These are phyloP conservation scores for Micoletzkya japonica DNA, from an alignment of 2,888 invertebrate genomes.

Conservation along the genomic window DNA sequence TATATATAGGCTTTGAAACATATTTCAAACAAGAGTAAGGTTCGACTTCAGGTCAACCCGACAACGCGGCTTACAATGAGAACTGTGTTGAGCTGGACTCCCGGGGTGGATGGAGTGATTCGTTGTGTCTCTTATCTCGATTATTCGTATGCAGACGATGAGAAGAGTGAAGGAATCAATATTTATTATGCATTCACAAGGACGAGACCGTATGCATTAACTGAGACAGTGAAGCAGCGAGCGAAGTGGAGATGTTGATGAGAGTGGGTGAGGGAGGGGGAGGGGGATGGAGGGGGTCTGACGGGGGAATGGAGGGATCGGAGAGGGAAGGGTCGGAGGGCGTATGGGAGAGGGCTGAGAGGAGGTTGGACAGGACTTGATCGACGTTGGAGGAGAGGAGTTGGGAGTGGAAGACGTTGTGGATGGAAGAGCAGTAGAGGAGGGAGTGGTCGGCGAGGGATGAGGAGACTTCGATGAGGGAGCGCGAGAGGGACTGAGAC, in stretches of 20 bases:
- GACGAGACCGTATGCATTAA: constrained; percentile 16
- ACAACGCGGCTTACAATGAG: constrained; percentile 50
- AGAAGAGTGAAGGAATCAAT: not conserved
- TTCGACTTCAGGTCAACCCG: constrained; percentile 39
- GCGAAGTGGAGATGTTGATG: constrained; percentile 3
- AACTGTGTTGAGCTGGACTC: constrained; percentile 43
- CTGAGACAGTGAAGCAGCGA: constrained; percentile 20
- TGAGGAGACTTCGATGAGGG: not conserved
- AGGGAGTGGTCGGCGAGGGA: no score
- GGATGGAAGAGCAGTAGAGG: constrained; percentile 1
- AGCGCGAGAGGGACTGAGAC: not conserved
- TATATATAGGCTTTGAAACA: no score
- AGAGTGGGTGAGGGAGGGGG: constrained; percentile 3
- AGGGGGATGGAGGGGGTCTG: constrained; percentile 1
- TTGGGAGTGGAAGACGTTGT: constrained; percentile 25
- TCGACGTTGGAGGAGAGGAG: constrained; percentile 17
- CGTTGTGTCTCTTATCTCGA: constrained; percentile 40
- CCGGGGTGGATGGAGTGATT: constrained; percentile 43
- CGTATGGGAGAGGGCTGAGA: not conserved
- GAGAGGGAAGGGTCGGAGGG: not conserved
- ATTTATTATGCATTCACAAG: not conserved
- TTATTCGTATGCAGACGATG: constrained; percentile 45
- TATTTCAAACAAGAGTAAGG: no score
- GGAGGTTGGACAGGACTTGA: constrained; percentile 9
- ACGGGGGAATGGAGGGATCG: constrained; percentile 13